These are phyloP conservation scores for Galaxea fascicularis DNA, from an alignment of 92 coral and sea anemone species.

Conservation along the genomic window DNA sequence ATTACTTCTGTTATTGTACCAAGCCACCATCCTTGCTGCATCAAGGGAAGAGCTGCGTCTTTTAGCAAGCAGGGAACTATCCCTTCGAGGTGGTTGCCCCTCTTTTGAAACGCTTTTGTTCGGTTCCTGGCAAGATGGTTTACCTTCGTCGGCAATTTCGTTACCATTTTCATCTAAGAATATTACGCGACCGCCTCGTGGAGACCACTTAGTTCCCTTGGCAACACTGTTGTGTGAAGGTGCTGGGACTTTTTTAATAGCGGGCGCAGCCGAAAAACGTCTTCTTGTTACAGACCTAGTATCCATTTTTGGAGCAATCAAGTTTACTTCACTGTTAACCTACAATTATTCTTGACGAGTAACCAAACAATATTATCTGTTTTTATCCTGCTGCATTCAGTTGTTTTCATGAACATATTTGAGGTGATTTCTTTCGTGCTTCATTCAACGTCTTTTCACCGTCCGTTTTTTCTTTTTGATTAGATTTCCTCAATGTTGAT, in stretches of 20 bases:
- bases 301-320: background rate
- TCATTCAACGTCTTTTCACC: background rate
- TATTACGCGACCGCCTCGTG: conserved; percentile 4
- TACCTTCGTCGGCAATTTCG: background rate
- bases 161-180: conserved; percentile 39
- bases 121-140: background rate
- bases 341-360: background rate
- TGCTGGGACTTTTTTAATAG: background rate
- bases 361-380: background rate
- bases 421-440: background rate
- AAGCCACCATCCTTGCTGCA: conserved; percentile 19
- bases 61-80: conserved; percentile 7
- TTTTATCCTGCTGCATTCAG: background rate
- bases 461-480: background rate
- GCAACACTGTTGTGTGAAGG: background rate
- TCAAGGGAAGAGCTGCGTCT: conserved; percentile 16
- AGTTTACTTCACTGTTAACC: background rate
- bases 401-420: background rate
- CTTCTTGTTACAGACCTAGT: background rate
- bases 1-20: conserved; percentile 19
- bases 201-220: background rate
- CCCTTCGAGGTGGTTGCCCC: background rate
- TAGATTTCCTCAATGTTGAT: background rate
- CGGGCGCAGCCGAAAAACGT: conserved; percentile 14
- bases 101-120: background rate